Evolutionary conservation across 2,888 invertebrate species (phyloP).

Genomic region (Panorpa germanica): DNA sequence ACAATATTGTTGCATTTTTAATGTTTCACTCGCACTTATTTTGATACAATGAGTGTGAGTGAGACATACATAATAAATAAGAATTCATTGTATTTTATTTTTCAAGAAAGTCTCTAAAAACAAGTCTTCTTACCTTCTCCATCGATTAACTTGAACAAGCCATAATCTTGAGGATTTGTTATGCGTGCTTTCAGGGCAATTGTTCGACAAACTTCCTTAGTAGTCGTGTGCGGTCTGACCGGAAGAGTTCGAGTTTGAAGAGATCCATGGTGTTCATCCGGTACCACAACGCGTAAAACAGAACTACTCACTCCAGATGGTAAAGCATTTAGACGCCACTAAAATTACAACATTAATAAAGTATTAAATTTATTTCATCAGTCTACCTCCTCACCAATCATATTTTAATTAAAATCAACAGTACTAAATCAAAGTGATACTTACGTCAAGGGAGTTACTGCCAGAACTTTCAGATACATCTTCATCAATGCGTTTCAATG

Average conservation of each 20-base stretch:
- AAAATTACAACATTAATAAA: constrained; percentile 4
- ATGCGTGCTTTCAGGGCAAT: constrained; percentile 90
- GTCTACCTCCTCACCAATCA: neutral
- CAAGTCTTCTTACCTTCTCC: constrained; percentile 51
- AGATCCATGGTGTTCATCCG: constrained; percentile 84
- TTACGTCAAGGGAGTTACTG: constrained; percentile 23
- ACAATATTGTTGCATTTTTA: neutral
- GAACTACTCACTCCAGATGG: constrained; percentile 40
- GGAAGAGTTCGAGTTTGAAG: constrained; percentile 84
- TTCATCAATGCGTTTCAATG: constrained; percentile 51
- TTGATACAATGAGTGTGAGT: too few relatives aligned
- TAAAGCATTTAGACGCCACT: constrained; percentile 34
- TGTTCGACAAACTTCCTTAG: constrained; percentile 81
- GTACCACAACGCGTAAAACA: constrained; percentile 78
- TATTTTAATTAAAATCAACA: constrained; percentile 7
- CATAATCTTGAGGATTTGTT: constrained; percentile 93
- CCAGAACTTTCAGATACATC: constrained; percentile 21
- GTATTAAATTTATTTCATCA: constrained; percentile 1
- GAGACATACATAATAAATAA: too few relatives aligned
- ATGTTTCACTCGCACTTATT: neutral
- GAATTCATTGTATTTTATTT: too few relatives aligned
- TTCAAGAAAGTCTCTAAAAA: too few relatives aligned
- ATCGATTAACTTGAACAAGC: constrained; percentile 73
- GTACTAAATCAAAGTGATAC: too few relatives aligned
- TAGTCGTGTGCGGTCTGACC: constrained; percentile 82